These are phyloP conservation scores for Falco berigora DNA, from an alignment of 2,797 vertebrate genomes.

Conservation along the genomic window DNA sequence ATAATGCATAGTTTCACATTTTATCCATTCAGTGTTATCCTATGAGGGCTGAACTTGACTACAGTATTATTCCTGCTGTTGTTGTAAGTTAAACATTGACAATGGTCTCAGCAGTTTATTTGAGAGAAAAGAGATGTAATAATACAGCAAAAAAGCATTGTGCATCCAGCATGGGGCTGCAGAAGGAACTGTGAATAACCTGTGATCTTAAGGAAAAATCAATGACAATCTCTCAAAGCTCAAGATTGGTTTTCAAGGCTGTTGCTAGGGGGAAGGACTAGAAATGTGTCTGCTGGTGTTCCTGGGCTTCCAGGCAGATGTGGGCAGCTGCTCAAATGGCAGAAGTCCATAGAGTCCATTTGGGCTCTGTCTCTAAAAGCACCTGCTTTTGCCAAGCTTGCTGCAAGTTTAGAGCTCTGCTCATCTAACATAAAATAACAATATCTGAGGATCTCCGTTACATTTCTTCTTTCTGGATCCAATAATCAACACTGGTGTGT, in stretches of 20 bases:
- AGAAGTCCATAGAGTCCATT: slow-evolving; percentile 11
- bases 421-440: not conserved
- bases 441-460: not conserved
- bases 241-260: not conserved
- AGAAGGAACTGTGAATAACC: slow-evolving; percentile 19
- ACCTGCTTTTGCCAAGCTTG: not conserved
- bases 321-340: slow-evolving; percentile 34
- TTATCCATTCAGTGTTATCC: slow-evolving; percentile 46
- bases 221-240: not conserved
- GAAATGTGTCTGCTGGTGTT: not conserved
- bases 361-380: not conserved
- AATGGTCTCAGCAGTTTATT: slow-evolving; percentile 29
- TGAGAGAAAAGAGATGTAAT: slow-evolving; percentile 53
- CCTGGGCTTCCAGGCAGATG: slow-evolving; percentile 16
- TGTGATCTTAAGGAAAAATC: slow-evolving; percentile 53
- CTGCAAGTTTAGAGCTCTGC: not conserved
- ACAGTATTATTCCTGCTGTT: not conserved
- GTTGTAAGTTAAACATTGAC: not conserved
- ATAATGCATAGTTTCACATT: not conserved
- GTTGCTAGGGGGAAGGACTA: not conserved
- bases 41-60: slow-evolving; percentile 40
- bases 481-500: not conserved
- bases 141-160: slow-evolving; percentile 55
- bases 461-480: not conserved
- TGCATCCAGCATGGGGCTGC: not conserved